Percentiles rank a stretch among this genome's conserved stretches.
phyloP scores from a whole-genome alignment of 2,797 vertebrate species.

The Apodemus agrarius region DNA sequence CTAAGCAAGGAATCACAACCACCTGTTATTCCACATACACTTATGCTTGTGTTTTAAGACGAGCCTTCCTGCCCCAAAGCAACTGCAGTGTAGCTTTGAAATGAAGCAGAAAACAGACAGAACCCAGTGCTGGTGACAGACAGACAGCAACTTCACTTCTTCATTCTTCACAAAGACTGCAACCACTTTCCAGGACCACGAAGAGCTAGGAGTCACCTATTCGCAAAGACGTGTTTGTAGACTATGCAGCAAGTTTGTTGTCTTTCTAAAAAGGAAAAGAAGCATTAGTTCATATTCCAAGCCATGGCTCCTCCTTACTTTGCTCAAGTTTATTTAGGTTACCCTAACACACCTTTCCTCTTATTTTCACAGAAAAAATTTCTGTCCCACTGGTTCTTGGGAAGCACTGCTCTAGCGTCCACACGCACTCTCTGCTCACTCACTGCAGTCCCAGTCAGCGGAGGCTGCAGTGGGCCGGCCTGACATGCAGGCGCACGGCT shows the following conservation, averaged over 20 bases:
- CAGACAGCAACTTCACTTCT: conserved; percentile 92
- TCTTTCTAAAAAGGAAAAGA: conserved; percentile 93
- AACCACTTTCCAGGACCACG: conserved; percentile 88
- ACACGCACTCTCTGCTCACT: background rate
- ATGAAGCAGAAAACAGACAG: conserved; percentile 86
- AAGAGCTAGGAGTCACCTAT: conserved; percentile 87
- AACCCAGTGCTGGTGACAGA: conserved; percentile 94
- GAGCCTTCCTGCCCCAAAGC: conserved; percentile 84
- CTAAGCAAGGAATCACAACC: conserved; percentile 91
- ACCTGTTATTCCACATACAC: conserved; percentile 90
- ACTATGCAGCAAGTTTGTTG: conserved; percentile 97
- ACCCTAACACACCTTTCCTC: conserved; percentile 26
- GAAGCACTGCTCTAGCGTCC: background rate
- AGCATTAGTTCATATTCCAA: conserved; percentile 59
- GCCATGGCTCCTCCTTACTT: conserved; percentile 35
- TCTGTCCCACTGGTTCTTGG: conserved; percentile 16
- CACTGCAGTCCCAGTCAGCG: background rate
- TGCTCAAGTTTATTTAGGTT: background rate
- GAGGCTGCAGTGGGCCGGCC: background rate
- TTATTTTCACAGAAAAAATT: conserved; percentile 39
- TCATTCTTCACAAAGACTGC: conserved; percentile 92
- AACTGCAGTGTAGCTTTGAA: conserved; percentile 88
- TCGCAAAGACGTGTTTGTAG: conserved; percentile 83
- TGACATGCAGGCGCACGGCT: background rate
- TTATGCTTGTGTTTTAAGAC: conserved; percentile 89